A percentile compares a stretch with the other conserved stretches of the same genome.
These are phyloP conservation scores for Gnathonemus echidnorhynchus DNA, from an alignment of 2,113 vertebrate genomes.

Conservation along the genomic window DNA sequence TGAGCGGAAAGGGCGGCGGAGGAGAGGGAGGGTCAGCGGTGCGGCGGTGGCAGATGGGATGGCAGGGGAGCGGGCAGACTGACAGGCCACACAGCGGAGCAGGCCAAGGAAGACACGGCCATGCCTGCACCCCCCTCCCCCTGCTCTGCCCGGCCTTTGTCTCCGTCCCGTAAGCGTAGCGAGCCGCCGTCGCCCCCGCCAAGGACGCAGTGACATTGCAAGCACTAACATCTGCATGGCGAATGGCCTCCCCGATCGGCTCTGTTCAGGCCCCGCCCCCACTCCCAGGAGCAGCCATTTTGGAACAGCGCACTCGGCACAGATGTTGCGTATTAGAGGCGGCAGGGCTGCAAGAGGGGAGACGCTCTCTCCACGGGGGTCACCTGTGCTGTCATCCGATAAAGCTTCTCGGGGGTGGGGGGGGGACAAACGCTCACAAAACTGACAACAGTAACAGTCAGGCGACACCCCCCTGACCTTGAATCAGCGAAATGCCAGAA, in stretches of 20 bases:
- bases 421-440: slow-evolving; percentile 65
- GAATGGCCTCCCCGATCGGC: slow-evolving; percentile 60
- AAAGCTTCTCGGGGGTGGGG: slow-evolving; percentile 60
- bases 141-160: background rate
- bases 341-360: slow-evolving; percentile 47
- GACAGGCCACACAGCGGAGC: background rate
- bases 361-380: slow-evolving; percentile 55
- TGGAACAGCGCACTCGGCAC: slow-evolving; percentile 67
- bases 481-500: slow-evolving; percentile 47
- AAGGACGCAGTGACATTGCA: slow-evolving; percentile 71
- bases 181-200: slow-evolving; percentile 52
- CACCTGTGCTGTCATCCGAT: slow-evolving; percentile 72
- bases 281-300: slow-evolving; percentile 74
- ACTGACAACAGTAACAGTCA: slow-evolving; percentile 68
- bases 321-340: slow-evolving; percentile 77
- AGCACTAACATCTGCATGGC: slow-evolving; percentile 68
- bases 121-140: background rate
- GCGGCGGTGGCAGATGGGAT: background rate
- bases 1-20: background rate
- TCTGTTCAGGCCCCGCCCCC: slow-evolving; percentile 64
- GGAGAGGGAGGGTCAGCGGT: background rate
- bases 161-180: slow-evolving; percentile 51
- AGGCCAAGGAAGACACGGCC: background rate
- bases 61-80: background rate
- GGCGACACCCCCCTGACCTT: slow-evolving; percentile 60